phyloP scores from a whole-genome alignment of 2,113 vertebrate genomes.

The Leptobrachium ailaonicum region DNA sequence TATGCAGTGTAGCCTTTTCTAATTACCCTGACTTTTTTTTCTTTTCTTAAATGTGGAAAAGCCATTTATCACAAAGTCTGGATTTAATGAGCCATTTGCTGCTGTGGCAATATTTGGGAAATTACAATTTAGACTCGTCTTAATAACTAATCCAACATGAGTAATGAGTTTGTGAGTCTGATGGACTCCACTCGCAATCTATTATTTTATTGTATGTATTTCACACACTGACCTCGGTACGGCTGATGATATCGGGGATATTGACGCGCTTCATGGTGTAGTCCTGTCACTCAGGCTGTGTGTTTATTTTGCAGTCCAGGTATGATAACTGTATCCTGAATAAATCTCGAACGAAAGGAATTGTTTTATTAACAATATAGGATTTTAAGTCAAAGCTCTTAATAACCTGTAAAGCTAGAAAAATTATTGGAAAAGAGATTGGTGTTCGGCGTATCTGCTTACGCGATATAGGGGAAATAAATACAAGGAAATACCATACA shows the following conservation, averaged over 20 bases:
- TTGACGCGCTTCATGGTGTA: too few species aligned
- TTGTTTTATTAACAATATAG: too few species aligned
- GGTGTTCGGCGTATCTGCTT: too few species aligned
- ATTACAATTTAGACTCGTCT: slow-evolving; percentile 47
- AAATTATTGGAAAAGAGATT: too few species aligned
- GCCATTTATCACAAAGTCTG: slow-evolving; percentile 47
- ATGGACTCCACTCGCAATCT: not conserved
- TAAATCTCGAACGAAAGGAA: too few species aligned
- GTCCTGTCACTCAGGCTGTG: too few species aligned
- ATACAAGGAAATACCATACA: too few species aligned
- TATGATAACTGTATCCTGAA: too few species aligned
- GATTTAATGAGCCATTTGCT: slow-evolving; percentile 50
- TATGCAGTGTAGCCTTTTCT: slow-evolving; percentile 5
- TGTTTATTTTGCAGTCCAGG: too few species aligned
- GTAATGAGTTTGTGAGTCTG: slow-evolving; percentile 36
- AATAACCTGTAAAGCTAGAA: too few species aligned
- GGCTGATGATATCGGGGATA: not conserved
- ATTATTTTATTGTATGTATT: not conserved
- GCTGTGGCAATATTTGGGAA: slow-evolving; percentile 49
- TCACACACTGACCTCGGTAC: not conserved
- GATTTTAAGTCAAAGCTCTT: too few species aligned
- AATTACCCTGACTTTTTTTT: slow-evolving; percentile 4
- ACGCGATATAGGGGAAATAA: too few species aligned
- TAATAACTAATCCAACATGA: slow-evolving; percentile 48
- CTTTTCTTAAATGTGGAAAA: slow-evolving; percentile 24